Evolutionary conservation across 1,140 invertebrate genomes (phyloP).

Genomic region (Eciton burchellii): DNA sequence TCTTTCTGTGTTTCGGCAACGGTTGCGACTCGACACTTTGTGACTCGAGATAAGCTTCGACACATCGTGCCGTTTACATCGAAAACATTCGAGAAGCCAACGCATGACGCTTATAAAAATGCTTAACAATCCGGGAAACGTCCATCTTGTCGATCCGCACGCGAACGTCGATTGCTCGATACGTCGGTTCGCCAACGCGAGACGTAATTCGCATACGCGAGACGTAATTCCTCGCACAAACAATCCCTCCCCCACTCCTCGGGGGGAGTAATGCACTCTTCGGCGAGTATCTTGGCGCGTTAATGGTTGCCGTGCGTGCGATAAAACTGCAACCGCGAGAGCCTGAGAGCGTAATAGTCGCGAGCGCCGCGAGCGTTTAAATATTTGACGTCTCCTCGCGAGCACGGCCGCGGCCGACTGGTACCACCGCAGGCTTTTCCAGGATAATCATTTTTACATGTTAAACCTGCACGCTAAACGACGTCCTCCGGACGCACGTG

Average conservation of each 20-base stretch:
- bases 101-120: no score
- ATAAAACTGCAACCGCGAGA: slow-evolving; percentile 61
- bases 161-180: no score
- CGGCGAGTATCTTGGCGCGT: not conserved
- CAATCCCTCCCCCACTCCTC: not conserved
- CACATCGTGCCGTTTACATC: no score
- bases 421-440: slow-evolving; percentile 28
- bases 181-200: no score
- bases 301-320: slow-evolving; percentile 21
- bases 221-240: not conserved
- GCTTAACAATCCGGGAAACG: no score
- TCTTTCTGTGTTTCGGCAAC: no score
- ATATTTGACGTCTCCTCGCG: slow-evolving; percentile 47
- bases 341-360: slow-evolving; percentile 46
- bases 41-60: no score
- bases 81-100: no score
- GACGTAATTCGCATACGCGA: no score
- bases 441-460: slow-evolving; percentile 30
- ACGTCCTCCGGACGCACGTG: not conserved
- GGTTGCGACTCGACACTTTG: no score
- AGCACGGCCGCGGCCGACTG: no score
- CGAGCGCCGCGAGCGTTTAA: slow-evolving; percentile 23
- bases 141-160: no score
- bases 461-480: slow-evolving; percentile 24
- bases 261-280: not conserved